Conservation (phyloP, 2,113 vertebrate species). For the Chascanopsetta lugubris region DNA sequence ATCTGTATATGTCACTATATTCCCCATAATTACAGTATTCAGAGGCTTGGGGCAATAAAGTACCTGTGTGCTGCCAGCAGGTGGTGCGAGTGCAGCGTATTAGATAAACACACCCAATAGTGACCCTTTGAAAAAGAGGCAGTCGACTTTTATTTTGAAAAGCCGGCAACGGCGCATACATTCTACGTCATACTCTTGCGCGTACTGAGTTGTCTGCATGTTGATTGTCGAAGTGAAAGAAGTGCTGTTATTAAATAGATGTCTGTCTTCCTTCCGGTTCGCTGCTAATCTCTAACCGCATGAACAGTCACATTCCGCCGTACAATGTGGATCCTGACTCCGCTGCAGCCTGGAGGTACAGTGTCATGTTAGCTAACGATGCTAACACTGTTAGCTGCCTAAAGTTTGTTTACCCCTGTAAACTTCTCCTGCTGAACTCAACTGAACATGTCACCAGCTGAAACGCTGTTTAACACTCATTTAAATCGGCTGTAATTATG, state of each 20-base stretch:
- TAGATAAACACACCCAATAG: no score
- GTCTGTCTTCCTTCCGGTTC: not conserved
- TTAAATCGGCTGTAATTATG: no score
- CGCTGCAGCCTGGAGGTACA: slow-evolving; percentile 71
- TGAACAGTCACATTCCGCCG: not conserved
- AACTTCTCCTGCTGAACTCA: no score
- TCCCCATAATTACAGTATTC: no score
- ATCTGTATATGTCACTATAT: no score
- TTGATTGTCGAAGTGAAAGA: not conserved
- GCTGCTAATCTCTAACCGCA: not conserved
- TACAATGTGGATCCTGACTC: slow-evolving; percentile 78
- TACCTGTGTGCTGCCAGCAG: no score
- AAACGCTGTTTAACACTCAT: no score
- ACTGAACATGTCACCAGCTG: no score
- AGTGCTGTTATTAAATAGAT: not conserved
- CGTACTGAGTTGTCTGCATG: not conserved
- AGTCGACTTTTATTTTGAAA: slow-evolving; percentile 54
- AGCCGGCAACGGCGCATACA: slow-evolving; percentile 2
- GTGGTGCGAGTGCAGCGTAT: no score
- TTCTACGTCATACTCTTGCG: slow-evolving; percentile 45
- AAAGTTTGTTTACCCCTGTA: no score
- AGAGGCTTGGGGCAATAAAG: no score
- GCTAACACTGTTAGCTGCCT: not conserved
- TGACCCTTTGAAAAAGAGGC: not conserved
- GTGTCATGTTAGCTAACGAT: not conserved